Base-by-base conservation (phyloP, 2,797 vertebrate species). In the Sandelia bainsii region DNA sequence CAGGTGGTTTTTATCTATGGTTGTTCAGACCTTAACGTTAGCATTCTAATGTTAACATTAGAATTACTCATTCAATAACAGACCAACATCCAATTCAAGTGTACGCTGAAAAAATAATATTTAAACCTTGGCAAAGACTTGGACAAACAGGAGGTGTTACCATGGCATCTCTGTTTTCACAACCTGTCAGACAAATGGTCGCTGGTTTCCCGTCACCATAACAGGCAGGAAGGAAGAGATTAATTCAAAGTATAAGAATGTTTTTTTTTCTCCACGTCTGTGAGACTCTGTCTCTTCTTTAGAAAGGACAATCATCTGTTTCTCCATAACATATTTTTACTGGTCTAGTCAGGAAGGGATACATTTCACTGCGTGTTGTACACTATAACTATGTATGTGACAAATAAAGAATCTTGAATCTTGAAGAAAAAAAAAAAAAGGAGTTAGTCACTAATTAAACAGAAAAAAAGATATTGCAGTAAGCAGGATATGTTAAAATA, bases 141-240 rank as follows among this genome's bases (percentile, higher is more conserved):
- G 19, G 66, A 84, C 72, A 91, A 85, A 81, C 83, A 69, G 79
- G 63, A 87, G 84, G 78, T 77, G 85, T 91, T 81, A 44, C 84
- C 79, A 88, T 86, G 77, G 77, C 56, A 56, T 60, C 72, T 74
- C 63, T 82, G 84, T 87, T 87, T 90, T 66, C 62, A 80, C 62
- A 85, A 62, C 45, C 66, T 1, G 39, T 53, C 67, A 79, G 86
- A 85, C 82, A 61, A 73, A 80, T 80, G 79, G 67, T 60, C 46
- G 39, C 70, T 40, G 57, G 68, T 79, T 89, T 90, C 78, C 81
- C 62, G 57, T 77, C 45, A 49, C 12, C 32, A 54, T 67, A 78
- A 86, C 69, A 25, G 70, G 68, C 76, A 76, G 88, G 87, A 91
- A 82, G 82, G 82, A 86, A 81, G 67, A 75, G 57, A 83, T 81